Evolutionary conservation across 2,888 invertebrate genomes (phyloP).

Genomic region (Zaprionus lineosus): DNA sequence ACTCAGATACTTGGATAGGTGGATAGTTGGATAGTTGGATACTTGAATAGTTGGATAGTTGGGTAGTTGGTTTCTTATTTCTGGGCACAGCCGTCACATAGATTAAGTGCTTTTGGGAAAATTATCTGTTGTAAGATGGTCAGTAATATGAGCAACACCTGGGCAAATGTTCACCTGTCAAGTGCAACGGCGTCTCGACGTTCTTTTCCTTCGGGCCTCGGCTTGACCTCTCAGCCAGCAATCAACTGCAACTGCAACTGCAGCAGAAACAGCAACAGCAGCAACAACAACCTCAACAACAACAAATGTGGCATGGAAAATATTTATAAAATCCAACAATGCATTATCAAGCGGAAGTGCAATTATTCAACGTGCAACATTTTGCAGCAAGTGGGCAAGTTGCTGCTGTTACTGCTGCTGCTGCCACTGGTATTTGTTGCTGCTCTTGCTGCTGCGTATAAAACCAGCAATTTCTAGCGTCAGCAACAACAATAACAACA

Average conservation of each 20-base stretch:
- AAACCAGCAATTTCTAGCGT: conserved; percentile 74
- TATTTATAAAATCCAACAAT: conserved; percentile 78
- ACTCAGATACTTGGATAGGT: too few relatives aligned
- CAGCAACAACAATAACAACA: conserved; percentile 32
- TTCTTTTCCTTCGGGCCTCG: conserved; percentile 6
- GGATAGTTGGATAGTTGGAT: too few relatives aligned
- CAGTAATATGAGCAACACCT: conserved; percentile 37
- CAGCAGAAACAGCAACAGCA: conserved; percentile 4
- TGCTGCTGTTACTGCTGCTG: conserved; percentile 24
- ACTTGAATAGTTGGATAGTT: too few relatives aligned
- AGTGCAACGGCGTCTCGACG: conserved; percentile 12
- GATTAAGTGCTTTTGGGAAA: too few relatives aligned
- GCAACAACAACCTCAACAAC: conserved; percentile 19
- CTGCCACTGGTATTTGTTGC: conserved; percentile 24
- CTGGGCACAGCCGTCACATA: too few relatives aligned
- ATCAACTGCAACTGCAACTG: too few relatives aligned
- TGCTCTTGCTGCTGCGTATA: conserved; percentile 52
- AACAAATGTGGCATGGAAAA: conserved; percentile 55
- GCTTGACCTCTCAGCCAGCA: conserved; percentile 34
- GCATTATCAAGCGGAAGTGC: conserved; percentile 77
- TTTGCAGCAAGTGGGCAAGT: conserved; percentile 64
- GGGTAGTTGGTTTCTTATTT: too few relatives aligned
- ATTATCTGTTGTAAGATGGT: conserved; percentile 5
- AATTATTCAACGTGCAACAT: conserved; percentile 78
- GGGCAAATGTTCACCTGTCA: conserved; percentile 57